Conservation (phyloP, 2,113 vertebrate species). For the Pteronura brasiliensis region DNA sequence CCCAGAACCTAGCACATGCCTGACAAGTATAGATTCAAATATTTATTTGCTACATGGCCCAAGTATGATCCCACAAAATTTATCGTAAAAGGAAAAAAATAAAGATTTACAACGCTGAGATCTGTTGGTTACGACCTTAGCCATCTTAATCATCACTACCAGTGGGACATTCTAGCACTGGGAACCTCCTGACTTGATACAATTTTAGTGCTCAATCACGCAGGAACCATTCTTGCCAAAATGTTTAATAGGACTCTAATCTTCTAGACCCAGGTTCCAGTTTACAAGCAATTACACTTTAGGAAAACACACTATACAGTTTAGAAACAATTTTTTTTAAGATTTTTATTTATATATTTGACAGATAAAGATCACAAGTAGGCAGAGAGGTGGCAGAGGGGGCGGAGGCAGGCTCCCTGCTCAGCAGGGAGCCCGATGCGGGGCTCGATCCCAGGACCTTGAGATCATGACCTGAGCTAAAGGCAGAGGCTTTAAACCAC, state of each 20-base stretch:
- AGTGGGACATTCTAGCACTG: not conserved
- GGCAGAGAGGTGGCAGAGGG: no score
- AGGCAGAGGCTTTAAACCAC: no score
- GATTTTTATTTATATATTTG: no score
- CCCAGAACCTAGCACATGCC: not conserved
- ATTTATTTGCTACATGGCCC: not conserved
- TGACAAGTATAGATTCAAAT: not conserved
- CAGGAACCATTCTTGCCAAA: not conserved
- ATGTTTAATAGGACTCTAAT: not conserved
- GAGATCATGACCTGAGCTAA: no score
- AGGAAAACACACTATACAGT: not conserved
- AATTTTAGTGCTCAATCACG: not conserved
- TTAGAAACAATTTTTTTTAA: not conserved
- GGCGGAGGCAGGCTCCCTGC: no score
- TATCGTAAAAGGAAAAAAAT: not conserved
- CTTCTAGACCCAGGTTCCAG: not conserved
- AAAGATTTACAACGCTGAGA: not conserved
- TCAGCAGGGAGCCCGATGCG: no score
- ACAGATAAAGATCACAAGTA: no score
- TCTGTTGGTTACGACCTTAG: not conserved
- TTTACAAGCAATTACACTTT: not conserved
- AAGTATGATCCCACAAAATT: not conserved
- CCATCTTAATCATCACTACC: not conserved
- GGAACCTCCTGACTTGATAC: not conserved
- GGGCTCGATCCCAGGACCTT: no score